Base-by-base conservation (phyloP, 2,797 vertebrate species). In the Silurus aristotelis region DNA sequence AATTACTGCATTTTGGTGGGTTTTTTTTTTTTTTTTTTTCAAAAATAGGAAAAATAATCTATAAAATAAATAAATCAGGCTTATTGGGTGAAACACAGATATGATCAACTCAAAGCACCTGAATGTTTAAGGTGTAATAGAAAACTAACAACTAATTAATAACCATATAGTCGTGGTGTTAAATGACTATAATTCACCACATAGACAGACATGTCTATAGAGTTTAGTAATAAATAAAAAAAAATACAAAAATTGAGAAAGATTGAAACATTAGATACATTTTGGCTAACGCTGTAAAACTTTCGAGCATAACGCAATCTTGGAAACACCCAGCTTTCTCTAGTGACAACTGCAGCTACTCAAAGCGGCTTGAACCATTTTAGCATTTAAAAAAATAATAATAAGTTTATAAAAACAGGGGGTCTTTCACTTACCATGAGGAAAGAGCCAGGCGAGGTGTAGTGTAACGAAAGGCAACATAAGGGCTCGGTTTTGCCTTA, bases 361-460 rank as follows among this genome's bases (percentile, higher is more conserved):
- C 10, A 15, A 1, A 27, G 22, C 6, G 19, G 17, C 7, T 48
- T 12, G 0, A 17, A 43, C 6, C 38, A 67, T 58, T 77, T 68
- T 5, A 64, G 8, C 43, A 52, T 66, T 70, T 31, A 2, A 22
- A 78, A 17, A 25, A 55, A 5, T 15, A 72, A 72, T 20, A 15
- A 58, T 0, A 22, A 52, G 14, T 1, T 25, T 25, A 8, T 10
- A 58, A 58, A 4, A 38, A 73, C 22, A 20, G 19, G 13, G 9
- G 31, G 38, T 10, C n/a, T 27, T 4, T 63, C 14, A 13, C 89
- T 84, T 25, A 89, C 89, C 87, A 19, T 66, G 27, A 80, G 43
- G 20, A 63, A 27, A 84, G 1, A 76, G 55, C 52, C 84, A 87
- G 27, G 46, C 0, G 66, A 72, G 25, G 14, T 73, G 31, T 2